Evolutionary conservation across 2,113 vertebrate genomes (phyloP).

Genomic region (Emydocephalus ijimae): DNA sequence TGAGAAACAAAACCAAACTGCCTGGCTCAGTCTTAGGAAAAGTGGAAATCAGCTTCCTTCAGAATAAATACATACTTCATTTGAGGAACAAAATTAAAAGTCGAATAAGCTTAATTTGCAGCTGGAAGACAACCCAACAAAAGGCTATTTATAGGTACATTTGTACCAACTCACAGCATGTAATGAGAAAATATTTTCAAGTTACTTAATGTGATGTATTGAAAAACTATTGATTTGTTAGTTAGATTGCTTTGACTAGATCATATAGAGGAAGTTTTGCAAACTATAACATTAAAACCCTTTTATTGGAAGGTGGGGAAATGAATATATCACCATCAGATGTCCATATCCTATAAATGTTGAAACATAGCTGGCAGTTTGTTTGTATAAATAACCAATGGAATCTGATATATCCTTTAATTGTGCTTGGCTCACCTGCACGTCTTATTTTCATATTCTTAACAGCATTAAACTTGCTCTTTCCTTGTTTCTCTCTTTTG

Average conservation of each 20-base stretch:
- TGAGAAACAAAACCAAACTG: background rate
- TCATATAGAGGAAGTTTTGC: background rate
- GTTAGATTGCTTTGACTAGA: background rate
- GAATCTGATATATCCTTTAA: background rate
- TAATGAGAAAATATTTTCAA: background rate
- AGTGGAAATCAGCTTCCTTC: background rate
- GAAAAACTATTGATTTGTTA: background rate
- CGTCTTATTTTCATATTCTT: conserved; percentile 50
- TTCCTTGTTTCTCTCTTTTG: conserved; percentile 68
- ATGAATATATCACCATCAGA: background rate
- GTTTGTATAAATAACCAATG: background rate
- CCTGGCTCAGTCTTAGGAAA: background rate
- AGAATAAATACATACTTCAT: background rate
- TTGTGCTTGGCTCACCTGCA: conserved; percentile 40
- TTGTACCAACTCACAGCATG: background rate
- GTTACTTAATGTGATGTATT: background rate
- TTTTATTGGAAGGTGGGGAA: background rate
- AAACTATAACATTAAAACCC: background rate
- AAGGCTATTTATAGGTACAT: background rate
- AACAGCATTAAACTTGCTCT: conserved; percentile 71
- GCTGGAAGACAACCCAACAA: background rate
- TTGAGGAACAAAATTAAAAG: background rate
- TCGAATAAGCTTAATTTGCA: background rate
- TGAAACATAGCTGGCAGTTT: background rate
- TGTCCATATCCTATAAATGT: background rate